Evolutionary conservation across 53 echinoderm and acorn worm genomes (phyloP).

Genomic region (Echinometra lucunter): DNA sequence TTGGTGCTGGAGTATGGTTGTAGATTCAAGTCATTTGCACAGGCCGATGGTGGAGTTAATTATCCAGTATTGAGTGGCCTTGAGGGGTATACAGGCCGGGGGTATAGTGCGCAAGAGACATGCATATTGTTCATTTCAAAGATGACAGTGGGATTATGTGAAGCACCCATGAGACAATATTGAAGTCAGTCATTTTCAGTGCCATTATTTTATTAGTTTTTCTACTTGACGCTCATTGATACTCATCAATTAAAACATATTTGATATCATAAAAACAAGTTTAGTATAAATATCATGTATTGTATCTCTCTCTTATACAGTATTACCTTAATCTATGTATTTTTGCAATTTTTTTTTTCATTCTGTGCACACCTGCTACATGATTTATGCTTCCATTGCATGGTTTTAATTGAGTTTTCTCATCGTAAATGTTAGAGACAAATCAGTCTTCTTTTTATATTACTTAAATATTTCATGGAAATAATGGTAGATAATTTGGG

Average conservation of each 20-base stretch:
- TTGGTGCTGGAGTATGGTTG: not conserved
- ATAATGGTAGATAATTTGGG: not conserved
- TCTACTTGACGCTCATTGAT: no score
- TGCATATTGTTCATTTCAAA: constrained; percentile 4
- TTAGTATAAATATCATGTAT: no score
- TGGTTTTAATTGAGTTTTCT: no score
- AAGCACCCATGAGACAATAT: not conserved
- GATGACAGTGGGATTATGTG: not conserved
- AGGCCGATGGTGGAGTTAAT: not conserved
- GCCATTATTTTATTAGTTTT: not conserved
- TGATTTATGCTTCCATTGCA: no score
- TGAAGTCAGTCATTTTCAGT: not conserved
- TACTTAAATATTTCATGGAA: not conserved
- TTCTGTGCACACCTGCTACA: no score
- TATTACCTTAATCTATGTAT: no score
- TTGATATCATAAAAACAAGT: no score
- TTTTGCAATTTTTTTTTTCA: no score
- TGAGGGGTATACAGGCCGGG: constrained; percentile 5
- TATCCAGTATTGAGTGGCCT: not conserved
- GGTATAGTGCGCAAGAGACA: not conserved
- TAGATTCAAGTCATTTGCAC: not conserved
- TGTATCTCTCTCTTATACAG: no score
- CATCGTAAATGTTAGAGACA: not conserved
- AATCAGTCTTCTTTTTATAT: not conserved
- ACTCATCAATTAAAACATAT: no score